A percentile compares a stretch with the other conserved stretches of the same genome.
phyloP scores from a whole-genome alignment of 2,113 vertebrate species.

The Kryptolebias marmoratus region DNA sequence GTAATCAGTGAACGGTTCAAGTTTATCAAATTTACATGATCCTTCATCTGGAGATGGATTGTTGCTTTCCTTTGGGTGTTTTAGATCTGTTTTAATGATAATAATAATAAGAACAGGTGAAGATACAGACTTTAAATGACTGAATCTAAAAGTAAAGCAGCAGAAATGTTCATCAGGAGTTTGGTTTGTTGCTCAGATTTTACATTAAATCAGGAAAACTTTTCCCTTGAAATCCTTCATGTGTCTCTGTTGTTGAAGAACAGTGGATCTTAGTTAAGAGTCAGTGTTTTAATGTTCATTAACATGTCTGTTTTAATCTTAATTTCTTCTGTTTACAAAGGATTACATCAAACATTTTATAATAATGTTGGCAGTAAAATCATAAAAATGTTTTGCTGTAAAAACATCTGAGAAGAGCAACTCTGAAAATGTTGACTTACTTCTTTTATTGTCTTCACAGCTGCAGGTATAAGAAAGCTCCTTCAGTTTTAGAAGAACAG shows the following conservation, averaged over 20 bases:
- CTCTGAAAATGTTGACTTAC: neutral
- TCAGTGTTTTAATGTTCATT: neutral
- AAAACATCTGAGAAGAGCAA: too few species aligned
- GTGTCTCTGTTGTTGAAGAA: too few species aligned
- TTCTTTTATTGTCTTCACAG: neutral
- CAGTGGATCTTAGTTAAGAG: too few species aligned
- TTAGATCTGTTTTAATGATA: neutral
- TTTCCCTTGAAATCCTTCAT: neutral
- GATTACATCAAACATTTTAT: too few species aligned
- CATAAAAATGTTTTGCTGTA: neutral
- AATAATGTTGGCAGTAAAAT: too few species aligned
- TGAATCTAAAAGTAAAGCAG: neutral
- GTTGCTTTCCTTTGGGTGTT: neutral
- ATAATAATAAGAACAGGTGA: neutral
- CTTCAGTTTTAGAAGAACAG: rapidly evolving
- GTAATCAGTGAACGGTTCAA: neutral
- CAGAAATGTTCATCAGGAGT: neutral
- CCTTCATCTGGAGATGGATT: rapidly evolving
- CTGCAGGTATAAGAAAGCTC: neutral
- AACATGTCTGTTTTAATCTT: neutral
- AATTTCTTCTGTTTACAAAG: too few species aligned
- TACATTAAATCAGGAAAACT: neutral
- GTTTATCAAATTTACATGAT: rapidly evolving
- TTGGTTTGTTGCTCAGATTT: neutral
- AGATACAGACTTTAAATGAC: neutral